A percentile compares a stretch with the other conserved stretches of the same genome.
Conservation (phyloP, 2,888 invertebrate genomes). For the Melinaea menophilus region DNA sequence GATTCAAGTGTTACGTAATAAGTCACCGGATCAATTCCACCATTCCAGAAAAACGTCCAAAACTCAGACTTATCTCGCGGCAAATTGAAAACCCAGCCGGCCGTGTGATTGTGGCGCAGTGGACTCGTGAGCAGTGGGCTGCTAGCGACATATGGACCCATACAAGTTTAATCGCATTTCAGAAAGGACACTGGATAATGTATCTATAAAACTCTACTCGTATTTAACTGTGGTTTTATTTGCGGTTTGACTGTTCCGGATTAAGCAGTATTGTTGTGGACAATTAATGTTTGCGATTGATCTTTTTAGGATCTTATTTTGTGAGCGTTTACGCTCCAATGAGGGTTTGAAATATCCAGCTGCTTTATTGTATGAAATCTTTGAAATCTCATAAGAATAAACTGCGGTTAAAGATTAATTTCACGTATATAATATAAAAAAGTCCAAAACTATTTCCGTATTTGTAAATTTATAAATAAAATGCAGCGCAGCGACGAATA, state of each 20-base stretch:
- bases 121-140: constrained; percentile 41
- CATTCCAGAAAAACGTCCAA: constrained; percentile 74
- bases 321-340: constrained; percentile 51
- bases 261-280: constrained; percentile 61
- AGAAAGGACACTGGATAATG: constrained; percentile 75
- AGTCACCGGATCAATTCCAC: constrained; percentile 76
- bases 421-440: too few species aligned
- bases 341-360: constrained; percentile 28
- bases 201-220: constrained; percentile 64
- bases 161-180: constrained; percentile 78
- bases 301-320: constrained; percentile 64
- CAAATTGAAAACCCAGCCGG: constrained; percentile 76
- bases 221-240: constrained; percentile 72
- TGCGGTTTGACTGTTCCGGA: constrained; percentile 63
- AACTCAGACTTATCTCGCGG: constrained; percentile 74
- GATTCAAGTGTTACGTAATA: constrained; percentile 67
- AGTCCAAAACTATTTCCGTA: background rate
- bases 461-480: background rate
- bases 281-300: constrained; percentile 71
- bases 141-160: constrained; percentile 74
- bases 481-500: constrained; percentile 24
- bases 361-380: constrained; percentile 14
- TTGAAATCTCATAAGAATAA: constrained; percentile 2
- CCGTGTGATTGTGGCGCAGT: constrained; percentile 77
- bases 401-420: background rate